Base-by-base conservation (phyloP, 1,140 invertebrate species). In the Drosophila aff. region DNA sequence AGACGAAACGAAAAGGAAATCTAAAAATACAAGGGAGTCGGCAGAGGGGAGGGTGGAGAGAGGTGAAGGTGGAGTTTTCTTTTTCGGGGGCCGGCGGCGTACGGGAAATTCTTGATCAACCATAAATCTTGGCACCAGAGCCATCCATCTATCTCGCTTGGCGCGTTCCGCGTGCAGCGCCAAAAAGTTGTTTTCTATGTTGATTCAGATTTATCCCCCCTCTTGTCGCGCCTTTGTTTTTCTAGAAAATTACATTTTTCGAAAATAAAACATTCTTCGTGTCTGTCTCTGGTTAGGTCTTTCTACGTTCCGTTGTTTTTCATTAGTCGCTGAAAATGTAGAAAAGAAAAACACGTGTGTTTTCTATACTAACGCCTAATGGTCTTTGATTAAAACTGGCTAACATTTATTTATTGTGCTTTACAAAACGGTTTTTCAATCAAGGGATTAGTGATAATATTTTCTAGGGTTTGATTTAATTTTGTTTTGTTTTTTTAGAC, bases 41-140 rank as follows among this genome's bases (percentile, higher is more conserved):
- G 21, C 23, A 2, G 15, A 0, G 28, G 26, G 6, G 16, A 4
- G 23, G 23, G 21, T 4, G 4, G 0, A 8, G 26, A 38, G 36
- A 38, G 36, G 36, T 36, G 33, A 28, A 18, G 44, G 50, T 36
- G 49, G 46, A 61, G 46, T 58, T 49, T 36, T 53, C 67, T 52
- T 18, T 23, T 44, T 21, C n/a, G 64, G 65, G 65, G 63, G 79
- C 72, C 69, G 75, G 64, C 67, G 64, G 40, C 76, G 82, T 73
- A 89, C 74, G 89, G 84, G 57, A 90, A 91, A 91, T 91, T 91
- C 90, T 90, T 86, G 90, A 91, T 92, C 90, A 87, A 91, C 72
- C 79, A 91, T 91, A 91, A 91, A 91, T 91, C 90, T 91, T 92
- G 89, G 90, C 90, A 85, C 79, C 90, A 79, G 76, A 81, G 84